Conservation (phyloP, 2,888 invertebrate species). For the Drosophila ezoana region DNA sequence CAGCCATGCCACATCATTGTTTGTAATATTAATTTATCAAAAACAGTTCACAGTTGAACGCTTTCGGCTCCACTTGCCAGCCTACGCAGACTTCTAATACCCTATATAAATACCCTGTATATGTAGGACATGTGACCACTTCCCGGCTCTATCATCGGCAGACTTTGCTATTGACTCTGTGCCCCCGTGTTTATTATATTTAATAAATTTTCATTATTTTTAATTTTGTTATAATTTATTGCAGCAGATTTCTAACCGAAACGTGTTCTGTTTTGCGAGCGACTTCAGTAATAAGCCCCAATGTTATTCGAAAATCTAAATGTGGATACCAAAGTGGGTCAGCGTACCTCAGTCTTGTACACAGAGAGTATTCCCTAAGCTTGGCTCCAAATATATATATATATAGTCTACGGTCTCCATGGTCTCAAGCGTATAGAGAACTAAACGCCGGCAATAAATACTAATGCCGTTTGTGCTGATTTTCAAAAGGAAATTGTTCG, state of each 20-base stretch:
- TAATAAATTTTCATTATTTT: too few relatives aligned
- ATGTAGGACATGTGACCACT: too few relatives aligned
- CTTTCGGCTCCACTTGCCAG: neutral
- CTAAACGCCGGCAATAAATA: constrained; percentile 57
- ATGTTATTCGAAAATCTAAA: neutral
- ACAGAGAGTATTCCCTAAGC: neutral
- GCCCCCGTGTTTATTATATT: too few relatives aligned
- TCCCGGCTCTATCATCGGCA: too few relatives aligned
- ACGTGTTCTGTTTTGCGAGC: too few relatives aligned
- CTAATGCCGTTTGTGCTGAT: constrained; percentile 53
- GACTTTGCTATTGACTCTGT: too few relatives aligned
- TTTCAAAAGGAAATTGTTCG: constrained; percentile 47
- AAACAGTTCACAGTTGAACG: constrained; percentile 10
- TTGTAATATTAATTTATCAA: constrained; percentile 53
- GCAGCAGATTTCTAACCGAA: too few relatives aligned
- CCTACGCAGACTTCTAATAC: neutral
- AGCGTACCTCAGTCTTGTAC: neutral
- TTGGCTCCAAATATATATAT: neutral
- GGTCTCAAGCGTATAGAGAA: constrained; percentile 8
- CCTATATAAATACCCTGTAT: neutral
- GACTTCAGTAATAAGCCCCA: neutral
- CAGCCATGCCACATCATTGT: constrained; percentile 3
- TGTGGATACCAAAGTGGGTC: neutral
- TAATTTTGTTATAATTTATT: too few relatives aligned
- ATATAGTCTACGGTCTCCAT: too few relatives aligned